Percentiles rank a stretch among this genome's conserved stretches.
These are phyloP conservation scores for Rapana venosa DNA, from an alignment of 2,888 invertebrate species.

Conservation along the genomic window DNA sequence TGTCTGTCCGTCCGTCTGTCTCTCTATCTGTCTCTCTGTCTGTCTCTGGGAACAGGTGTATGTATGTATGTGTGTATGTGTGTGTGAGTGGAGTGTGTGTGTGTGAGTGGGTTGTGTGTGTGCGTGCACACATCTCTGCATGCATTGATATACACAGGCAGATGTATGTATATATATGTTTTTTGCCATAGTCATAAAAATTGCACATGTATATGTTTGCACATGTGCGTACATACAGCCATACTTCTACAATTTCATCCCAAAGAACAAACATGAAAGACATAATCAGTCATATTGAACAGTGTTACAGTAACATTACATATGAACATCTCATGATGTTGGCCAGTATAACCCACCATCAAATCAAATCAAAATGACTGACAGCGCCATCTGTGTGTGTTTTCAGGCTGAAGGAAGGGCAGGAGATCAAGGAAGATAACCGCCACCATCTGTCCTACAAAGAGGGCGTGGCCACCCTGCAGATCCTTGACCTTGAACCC, in stretches of 20 bases:
- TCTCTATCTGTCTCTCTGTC: not conserved
- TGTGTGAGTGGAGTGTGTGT: not conserved
- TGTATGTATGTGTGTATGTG: constrained; percentile 32
- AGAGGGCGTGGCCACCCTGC: constrained; percentile 80
- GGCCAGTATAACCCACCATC: not conserved
- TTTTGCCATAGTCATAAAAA: not conserved
- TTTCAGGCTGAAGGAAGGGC: constrained; percentile 75
- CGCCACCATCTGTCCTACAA: constrained; percentile 75
- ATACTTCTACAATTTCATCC: too few relatives aligned
- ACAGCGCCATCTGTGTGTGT: constrained; percentile 5
- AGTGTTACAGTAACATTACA: not conserved
- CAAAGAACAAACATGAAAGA: not conserved
- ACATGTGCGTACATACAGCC: not conserved
- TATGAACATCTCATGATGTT: not conserved
- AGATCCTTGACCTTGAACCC: constrained; percentile 81
- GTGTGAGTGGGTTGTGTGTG: constrained; percentile 19
- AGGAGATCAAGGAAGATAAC: constrained; percentile 69
- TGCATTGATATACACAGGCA: not conserved
- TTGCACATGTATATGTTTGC: not conserved
- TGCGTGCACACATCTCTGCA: not conserved
- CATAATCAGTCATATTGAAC: not conserved
- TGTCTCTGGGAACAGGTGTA: not conserved
- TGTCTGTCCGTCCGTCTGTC: not conserved
- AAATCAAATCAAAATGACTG: not conserved
- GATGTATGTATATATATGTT: not conserved